Percentiles rank a stretch among this genome's conserved stretches.
Evolutionary conservation across 2,888 invertebrate species (phyloP).

Genomic region (Aelia acuminata): DNA sequence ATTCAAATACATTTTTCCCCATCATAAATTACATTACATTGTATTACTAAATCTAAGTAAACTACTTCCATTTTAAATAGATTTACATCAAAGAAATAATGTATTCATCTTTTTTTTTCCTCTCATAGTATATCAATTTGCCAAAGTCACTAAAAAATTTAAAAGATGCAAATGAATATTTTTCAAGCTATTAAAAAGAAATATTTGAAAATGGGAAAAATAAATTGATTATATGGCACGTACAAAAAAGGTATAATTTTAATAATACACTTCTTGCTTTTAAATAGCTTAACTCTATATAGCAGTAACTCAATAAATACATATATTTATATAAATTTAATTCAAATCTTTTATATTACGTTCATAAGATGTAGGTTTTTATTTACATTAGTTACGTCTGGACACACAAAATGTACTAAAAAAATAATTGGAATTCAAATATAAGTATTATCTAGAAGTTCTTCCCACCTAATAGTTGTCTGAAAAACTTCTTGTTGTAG

Average conservation of each 20-base stretch:
- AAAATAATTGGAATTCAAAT: neutral
- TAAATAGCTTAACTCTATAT: neutral
- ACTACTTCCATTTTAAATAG: neutral
- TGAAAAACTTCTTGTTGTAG: slow-evolving; percentile 96
- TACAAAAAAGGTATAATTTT: neutral
- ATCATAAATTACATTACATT: neutral
- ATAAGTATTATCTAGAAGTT: slow-evolving; percentile 68
- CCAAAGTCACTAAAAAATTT: too few relatives aligned
- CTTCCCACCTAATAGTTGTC: slow-evolving; percentile 86
- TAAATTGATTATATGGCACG: neutral
- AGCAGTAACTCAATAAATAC: neutral
- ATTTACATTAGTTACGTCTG: neutral
- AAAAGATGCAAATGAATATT: neutral
- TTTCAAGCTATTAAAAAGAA: neutral
- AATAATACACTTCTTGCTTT: neutral
- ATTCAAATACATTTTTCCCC: neutral
- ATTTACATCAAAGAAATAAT: neutral
- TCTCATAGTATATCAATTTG: neutral
- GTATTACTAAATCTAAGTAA: neutral
- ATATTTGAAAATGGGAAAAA: neutral
- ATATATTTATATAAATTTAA: neutral
- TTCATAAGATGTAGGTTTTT: neutral
- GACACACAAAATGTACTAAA: neutral
- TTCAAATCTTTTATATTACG: neutral
- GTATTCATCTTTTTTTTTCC: neutral